phyloP scores from a whole-genome alignment of 2,797 vertebrate species.

The Danio choprae region DNA sequence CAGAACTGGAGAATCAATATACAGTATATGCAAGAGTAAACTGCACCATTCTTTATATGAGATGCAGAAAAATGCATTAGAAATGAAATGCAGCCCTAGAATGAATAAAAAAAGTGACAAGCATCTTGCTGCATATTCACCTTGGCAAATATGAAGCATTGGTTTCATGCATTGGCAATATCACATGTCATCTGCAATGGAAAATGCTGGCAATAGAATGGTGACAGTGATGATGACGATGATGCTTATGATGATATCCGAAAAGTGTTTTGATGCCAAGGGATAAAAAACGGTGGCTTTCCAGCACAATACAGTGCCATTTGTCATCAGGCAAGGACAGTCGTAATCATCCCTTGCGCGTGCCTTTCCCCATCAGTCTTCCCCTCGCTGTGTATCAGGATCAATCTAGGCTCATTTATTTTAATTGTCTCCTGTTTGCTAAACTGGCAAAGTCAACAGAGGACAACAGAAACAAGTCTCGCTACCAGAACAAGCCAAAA shows the following conservation, averaged over 20 bases:
- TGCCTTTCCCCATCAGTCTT: slow-evolving; percentile 82
- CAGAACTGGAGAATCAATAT: neutral
- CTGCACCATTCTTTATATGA: neutral
- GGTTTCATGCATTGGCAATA: slow-evolving; percentile 29
- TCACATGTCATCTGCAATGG: slow-evolving; percentile 53
- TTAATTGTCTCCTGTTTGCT: slow-evolving; percentile 81
- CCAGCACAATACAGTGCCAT: slow-evolving; percentile 76
- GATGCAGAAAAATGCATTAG: slow-evolving; percentile 6
- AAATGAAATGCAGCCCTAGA: neutral
- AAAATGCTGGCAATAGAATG: slow-evolving; percentile 47
- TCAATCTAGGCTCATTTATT: slow-evolving; percentile 86
- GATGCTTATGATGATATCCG: slow-evolving; percentile 69
- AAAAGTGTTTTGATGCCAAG: slow-evolving; percentile 76
- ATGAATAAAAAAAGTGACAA: neutral
- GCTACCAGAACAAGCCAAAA: slow-evolving; percentile 69
- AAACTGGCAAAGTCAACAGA: slow-evolving; percentile 80
- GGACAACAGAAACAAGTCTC: slow-evolving; percentile 71
- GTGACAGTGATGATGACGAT: slow-evolving; percentile 62
- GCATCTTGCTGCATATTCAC: slow-evolving; percentile 5
- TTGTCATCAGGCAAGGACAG: slow-evolving; percentile 84
- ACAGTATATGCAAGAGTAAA: neutral
- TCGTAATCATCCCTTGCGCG: slow-evolving; percentile 82
- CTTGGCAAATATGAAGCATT: slow-evolving; percentile 25
- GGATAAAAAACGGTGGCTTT: slow-evolving; percentile 80
- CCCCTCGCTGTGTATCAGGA: slow-evolving; percentile 77